phyloP scores from a whole-genome alignment of 1,140 invertebrate genomes.

The Araneus ventricosus region DNA sequence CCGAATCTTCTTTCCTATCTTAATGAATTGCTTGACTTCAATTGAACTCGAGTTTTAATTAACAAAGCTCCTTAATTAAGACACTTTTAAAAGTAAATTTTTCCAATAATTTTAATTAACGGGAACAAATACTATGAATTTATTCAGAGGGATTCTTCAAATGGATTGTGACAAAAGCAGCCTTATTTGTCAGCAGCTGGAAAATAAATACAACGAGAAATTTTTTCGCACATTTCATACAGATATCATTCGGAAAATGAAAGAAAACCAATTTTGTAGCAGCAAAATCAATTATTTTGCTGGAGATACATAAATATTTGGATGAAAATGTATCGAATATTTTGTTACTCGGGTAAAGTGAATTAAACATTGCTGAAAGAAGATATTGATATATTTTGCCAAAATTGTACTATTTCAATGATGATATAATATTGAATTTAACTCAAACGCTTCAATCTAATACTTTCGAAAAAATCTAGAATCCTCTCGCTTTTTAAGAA shows the following conservation, averaged over 20 bases:
- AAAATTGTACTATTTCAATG: too few species aligned
- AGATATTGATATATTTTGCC: too few species aligned
- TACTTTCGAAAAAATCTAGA: too few species aligned
- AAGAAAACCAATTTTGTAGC: neutral
- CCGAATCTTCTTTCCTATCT: slow-evolving; percentile 5
- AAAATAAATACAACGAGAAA: neutral
- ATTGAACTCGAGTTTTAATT: slow-evolving; percentile 39
- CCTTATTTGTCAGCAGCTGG: neutral
- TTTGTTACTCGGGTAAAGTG: neutral
- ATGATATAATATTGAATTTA: too few species aligned
- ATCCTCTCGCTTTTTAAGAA: too few species aligned
- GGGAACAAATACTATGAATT: slow-evolving; percentile 1
- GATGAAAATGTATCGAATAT: neutral
- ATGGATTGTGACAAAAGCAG: neutral
- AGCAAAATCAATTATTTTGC: neutral
- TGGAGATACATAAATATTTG: neutral
- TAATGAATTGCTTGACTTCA: slow-evolving; percentile 33
- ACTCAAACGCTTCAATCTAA: too few species aligned
- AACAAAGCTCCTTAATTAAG: slow-evolving; percentile 40
- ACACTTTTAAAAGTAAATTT: slow-evolving; percentile 25
- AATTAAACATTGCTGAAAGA: too few species aligned
- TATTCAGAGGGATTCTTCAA: neutral
- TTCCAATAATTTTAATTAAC: slow-evolving; percentile 51
- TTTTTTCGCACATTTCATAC: neutral
- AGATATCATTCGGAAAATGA: neutral